Conservation (phyloP, 2,888 invertebrate species). For the Acrocyrtus sp. region DNA sequence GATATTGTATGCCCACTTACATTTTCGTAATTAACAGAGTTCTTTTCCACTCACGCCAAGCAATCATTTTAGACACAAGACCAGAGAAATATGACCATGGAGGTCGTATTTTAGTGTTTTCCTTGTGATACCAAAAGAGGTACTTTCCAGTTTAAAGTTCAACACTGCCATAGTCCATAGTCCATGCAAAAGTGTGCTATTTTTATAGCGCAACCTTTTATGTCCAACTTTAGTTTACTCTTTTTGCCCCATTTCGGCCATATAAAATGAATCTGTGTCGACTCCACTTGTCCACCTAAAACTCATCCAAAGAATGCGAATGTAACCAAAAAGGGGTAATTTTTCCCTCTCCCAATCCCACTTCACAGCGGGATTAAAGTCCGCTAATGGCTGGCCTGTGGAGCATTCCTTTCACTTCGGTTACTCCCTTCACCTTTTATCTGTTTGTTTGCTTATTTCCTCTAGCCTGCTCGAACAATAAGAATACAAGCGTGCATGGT, state of each 20-base stretch:
- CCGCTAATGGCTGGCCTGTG: slow-evolving; percentile 37
- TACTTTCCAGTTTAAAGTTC: too few species aligned
- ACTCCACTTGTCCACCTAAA: neutral
- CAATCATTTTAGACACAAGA: too few species aligned
- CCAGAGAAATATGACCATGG: too few species aligned
- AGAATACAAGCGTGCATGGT: neutral
- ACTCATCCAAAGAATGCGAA: neutral
- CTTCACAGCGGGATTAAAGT: slow-evolving; percentile 27
- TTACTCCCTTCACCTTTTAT: neutral
- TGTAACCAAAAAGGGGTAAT: neutral
- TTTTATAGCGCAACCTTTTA: neutral
- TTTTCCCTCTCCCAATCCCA: too few species aligned
- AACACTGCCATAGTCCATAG: too few species aligned
- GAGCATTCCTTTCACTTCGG: slow-evolving; percentile 11
- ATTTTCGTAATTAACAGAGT: too few species aligned
- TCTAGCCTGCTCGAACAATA: neutral
- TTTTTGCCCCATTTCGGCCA: neutral
- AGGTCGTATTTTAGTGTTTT: too few species aligned
- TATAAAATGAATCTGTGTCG: neutral
- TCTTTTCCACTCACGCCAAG: too few species aligned
- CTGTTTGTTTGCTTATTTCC: neutral
- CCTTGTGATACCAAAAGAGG: too few species aligned
- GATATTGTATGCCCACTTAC: too few species aligned
- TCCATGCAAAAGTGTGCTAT: too few species aligned
- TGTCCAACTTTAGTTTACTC: neutral